Evolutionary conservation across 2,797 vertebrate species (phyloP), one percentile per base, ranked within the genome.

Genomic region (Betta splendens): DNA sequence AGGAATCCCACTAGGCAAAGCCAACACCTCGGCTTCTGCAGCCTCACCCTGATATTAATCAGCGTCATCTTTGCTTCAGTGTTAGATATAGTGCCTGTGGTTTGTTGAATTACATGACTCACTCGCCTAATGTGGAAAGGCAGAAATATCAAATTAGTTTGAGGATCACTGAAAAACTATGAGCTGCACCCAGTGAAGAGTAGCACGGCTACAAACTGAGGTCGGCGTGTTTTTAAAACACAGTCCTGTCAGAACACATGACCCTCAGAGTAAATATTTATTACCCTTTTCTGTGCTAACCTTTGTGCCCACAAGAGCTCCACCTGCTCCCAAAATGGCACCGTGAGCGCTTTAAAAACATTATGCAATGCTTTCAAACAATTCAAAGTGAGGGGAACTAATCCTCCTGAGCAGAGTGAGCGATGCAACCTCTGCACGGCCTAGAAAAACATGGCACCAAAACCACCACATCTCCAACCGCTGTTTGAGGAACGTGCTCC

Each of bases 291-390:
- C 11, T 26, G 0, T 38, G 12, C 29, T 13, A 28, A 65, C 72
- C 62, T 70, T 72, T 75, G 62, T 16, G 42, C 64, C 32, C 9
- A 43, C 16, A 22, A 50, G 69, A 73, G 32, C n/a, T 28, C 12
- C 2, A 9, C 39, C 38, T 16, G 2, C 31, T 31, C 46, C 11
- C 39, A 45, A 29, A 50, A 32, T 1, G 12, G 25, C 18, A 57
- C 46, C 16, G 49, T 67, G 48, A 79, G 75, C 65, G 36, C 33
- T 11, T 7, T 29, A 45, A 53, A 59, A 72, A 70, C 48, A 37
- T 63, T 17, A 25, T 57, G 35, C 2, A 15, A 13, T 47, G 45
- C 66, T 71, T 48, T 53, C 64, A 64, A 80, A 71, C 50, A 52
- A 35, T 33, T 25, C 45, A 62, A 59, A 40, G 40, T 25, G 32